These are phyloP conservation scores for Kryptolebias marmoratus DNA, from an alignment of 2,113 vertebrate species.

Conservation along the genomic window DNA sequence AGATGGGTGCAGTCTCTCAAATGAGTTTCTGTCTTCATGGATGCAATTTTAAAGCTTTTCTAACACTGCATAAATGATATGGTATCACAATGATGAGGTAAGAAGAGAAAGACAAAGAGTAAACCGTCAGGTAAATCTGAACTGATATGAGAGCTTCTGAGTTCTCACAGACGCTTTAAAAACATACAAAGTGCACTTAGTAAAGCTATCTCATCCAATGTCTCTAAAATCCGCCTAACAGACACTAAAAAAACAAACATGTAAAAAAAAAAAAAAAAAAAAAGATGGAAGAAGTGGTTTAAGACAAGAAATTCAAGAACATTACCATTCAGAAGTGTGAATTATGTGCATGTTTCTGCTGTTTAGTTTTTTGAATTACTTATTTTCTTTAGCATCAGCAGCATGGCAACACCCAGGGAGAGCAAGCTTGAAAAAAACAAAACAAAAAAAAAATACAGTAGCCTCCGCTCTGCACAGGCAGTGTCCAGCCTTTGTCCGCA, in stretches of 20 bases:
- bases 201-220: conserved; percentile 78
- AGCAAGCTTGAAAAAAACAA: conserved; percentile 55
- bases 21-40: conserved; percentile 57
- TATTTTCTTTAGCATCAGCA: conserved; percentile 35
- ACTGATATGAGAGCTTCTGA: conserved; percentile 57
- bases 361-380: conserved; percentile 10
- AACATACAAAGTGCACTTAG: conserved; percentile 83
- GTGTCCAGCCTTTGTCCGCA: conserved; percentile 57
- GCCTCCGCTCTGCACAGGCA: conserved; percentile 66
- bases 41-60: conserved; percentile 76
- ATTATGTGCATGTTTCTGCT: conserved; percentile 41
- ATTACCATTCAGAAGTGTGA: conserved; percentile 23
- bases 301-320: conserved; percentile 55
- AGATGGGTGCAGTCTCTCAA: conserved; percentile 21
- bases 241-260: conserved; percentile 38
- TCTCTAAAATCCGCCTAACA: conserved; percentile 54
- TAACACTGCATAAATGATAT: conserved; percentile 78
- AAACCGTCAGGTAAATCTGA: conserved; percentile 55
- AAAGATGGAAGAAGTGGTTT: conserved; percentile 46
- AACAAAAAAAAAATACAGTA: conserved; percentile 58
- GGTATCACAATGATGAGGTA: conserved; percentile 62
- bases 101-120: conserved; percentile 52
- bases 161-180: conserved; percentile 60
- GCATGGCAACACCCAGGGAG: conserved; percentile 79
- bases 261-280: background rate